Evolutionary conservation across 2,113 vertebrate species (phyloP).

Genomic region (Oxyruncus cristatus): DNA sequence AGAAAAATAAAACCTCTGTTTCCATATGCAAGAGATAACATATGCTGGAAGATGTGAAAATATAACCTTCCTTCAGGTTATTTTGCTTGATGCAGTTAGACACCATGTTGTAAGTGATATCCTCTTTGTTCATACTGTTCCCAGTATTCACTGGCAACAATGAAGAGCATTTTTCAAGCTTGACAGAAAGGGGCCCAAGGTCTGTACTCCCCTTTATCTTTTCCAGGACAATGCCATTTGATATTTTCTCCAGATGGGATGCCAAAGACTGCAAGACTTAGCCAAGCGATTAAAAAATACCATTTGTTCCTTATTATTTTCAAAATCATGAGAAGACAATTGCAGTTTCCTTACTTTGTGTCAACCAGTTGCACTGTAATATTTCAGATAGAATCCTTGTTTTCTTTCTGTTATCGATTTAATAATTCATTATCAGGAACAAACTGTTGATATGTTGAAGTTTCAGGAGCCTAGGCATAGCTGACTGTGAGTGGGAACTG

Average conservation of each 20-base stretch:
- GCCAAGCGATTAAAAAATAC: neutral
- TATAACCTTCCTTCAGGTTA: conserved; percentile 3
- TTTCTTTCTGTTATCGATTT: neutral
- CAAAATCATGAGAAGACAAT: neutral
- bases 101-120: neutral
- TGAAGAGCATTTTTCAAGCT: neutral
- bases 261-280: neutral
- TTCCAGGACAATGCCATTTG: neutral
- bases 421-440: neutral
- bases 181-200: neutral
- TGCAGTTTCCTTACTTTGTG: neutral
- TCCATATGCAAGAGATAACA: neutral
- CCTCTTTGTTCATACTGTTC: conserved; percentile 25
- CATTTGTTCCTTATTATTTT: neutral
- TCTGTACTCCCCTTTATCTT: neutral
- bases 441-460: neutral
- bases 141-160: neutral
- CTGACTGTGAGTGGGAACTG: neutral
- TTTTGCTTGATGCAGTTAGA: conserved; percentile 27
- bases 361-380: neutral
- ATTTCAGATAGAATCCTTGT: neutral
- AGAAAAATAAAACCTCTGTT: conserved; percentile 23
- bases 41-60: neutral
- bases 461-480: neutral
- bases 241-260: neutral